phyloP scores from a whole-genome alignment of 2,888 invertebrate genomes.

The Drosophila formosana region DNA sequence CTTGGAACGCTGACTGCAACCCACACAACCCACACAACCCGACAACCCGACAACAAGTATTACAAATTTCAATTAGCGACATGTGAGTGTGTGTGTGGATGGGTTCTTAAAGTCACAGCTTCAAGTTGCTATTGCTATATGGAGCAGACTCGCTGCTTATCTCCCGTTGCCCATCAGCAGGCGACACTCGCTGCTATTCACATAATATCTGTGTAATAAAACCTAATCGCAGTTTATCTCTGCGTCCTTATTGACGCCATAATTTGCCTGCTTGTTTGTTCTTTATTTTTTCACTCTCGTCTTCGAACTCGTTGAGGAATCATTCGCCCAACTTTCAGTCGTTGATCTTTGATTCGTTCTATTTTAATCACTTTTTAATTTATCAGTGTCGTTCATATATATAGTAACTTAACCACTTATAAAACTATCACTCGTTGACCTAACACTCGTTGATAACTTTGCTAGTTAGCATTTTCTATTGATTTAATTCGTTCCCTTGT shows the following conservation, averaged over 20 bases:
- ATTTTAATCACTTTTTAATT: background rate
- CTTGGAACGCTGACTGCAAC: conserved; percentile 7
- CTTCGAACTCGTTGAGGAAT: background rate
- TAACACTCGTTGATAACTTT: too few species aligned
- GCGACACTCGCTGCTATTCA: background rate
- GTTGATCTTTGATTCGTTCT: background rate
- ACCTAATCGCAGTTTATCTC: conserved; percentile 14
- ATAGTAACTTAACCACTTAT: background rate
- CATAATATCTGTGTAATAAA: conserved; percentile 5
- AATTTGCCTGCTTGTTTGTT: background rate
- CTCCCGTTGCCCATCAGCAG: background rate
- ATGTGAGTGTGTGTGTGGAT: conserved; percentile 38
- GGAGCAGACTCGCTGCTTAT: conserved; percentile 11
- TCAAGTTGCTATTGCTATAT: conserved; percentile 23
- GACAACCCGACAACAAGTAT: conserved; percentile 41
- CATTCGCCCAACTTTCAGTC: background rate
- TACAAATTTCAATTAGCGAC: conserved; percentile 76
- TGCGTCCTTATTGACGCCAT: background rate
- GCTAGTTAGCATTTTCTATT: too few species aligned
- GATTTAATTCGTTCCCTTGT: too few species aligned
- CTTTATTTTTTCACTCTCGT: background rate
- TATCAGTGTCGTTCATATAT: background rate
- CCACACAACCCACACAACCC: conserved; percentile 3
- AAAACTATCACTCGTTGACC: too few species aligned
- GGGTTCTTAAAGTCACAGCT: conserved; percentile 41